Evolutionary conservation across 1,140 invertebrate species (phyloP).

Genomic region (Neodiprion virginianus): DNA sequence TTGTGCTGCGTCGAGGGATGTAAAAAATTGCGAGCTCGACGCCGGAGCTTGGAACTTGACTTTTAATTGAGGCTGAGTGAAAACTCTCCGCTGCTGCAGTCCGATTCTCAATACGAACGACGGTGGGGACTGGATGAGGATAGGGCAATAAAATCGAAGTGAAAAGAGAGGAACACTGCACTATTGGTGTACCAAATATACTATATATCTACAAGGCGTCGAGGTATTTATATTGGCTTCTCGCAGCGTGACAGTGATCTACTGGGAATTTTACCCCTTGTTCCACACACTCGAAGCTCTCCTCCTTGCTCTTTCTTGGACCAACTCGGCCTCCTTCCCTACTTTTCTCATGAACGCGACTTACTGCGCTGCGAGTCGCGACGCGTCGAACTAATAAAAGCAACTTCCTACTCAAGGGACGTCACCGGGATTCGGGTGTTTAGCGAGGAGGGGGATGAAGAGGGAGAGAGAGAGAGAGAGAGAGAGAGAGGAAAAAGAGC

Average conservation of each 20-base stretch:
- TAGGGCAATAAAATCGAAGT: constrained; percentile 16
- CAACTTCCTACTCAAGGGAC: constrained; percentile 15
- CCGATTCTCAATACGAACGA: too few species aligned
- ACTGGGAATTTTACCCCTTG: constrained; percentile 58
- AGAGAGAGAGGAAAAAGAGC: constrained; percentile 29
- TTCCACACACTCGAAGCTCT: constrained; percentile 54
- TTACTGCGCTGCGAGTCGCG: not conserved
- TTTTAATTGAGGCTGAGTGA: too few species aligned
- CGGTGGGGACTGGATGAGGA: not conserved
- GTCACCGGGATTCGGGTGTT: constrained; percentile 10
- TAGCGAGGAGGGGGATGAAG: constrained; percentile 27
- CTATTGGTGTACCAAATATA: constrained; percentile 21
- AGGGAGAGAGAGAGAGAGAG: constrained; percentile 30
- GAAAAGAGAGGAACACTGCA: constrained; percentile 6
- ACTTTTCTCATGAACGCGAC: not conserved
- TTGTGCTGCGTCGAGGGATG: too few species aligned
- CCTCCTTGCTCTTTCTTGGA: constrained; percentile 17
- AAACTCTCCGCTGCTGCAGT: too few species aligned
- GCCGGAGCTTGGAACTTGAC: too few species aligned
- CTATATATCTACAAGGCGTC: constrained; percentile 41
- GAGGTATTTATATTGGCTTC: constrained; percentile 63
- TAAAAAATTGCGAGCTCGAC: too few species aligned
- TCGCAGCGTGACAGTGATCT: constrained; percentile 59
- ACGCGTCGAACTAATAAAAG: constrained; percentile 10
- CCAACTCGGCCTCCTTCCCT: constrained; percentile 11